Evolutionary conservation across 2,888 invertebrate genomes (phyloP), one percentile per base, ranked within the genome.

Genomic region (Lepidonotus clava): DNA sequence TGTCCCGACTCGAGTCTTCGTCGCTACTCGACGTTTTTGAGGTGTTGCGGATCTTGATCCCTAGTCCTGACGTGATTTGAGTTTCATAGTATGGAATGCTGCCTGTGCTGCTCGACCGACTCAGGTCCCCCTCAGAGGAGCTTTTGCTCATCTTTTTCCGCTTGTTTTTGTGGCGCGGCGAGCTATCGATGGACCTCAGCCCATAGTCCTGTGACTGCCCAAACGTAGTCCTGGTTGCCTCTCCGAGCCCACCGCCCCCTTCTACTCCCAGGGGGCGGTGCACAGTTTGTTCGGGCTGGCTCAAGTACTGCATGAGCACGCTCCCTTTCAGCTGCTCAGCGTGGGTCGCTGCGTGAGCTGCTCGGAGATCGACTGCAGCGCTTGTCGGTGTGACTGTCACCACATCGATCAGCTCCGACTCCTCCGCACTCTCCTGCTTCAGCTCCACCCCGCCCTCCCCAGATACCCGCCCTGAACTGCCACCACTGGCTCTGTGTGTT

Each of bases 31-130:
- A 67, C 24, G 67, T 41, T 46, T 71, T 85, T 11, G 85, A 85
- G 11, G 71, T 71, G 85, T 66, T 67, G 1, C 71, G 67, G 18
- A 85, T 71, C 85, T 71, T 85, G 38, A 85, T 41, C 18, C 71
- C 85, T 18, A 85, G 41, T 4, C 61, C 85, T n/a, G 85, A 41
- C 0, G 85, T 85, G 14, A 66, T 41, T 46, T 71, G 46, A 40
- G 85, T 71, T 41, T 85, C 40, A 67, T 85, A 77, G 28, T 32
- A 85, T 41, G 56, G 61, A 38, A 41, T 28, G 41, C 41, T 71
- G 41, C 41, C 85, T 46, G 21, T n/a, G 24, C 40, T 40, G 21
- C 32, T 84, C 36, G 34, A 36, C 36, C 21, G 84, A 61, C 38
- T 61, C 67, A 41, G 28, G 28, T 71, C 46, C 14, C 40, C 41